Evolutionary conservation across 2,113 vertebrate species (phyloP), one percentile per base, ranked within the genome.

Genomic region (Semicossyphus pulcher): DNA sequence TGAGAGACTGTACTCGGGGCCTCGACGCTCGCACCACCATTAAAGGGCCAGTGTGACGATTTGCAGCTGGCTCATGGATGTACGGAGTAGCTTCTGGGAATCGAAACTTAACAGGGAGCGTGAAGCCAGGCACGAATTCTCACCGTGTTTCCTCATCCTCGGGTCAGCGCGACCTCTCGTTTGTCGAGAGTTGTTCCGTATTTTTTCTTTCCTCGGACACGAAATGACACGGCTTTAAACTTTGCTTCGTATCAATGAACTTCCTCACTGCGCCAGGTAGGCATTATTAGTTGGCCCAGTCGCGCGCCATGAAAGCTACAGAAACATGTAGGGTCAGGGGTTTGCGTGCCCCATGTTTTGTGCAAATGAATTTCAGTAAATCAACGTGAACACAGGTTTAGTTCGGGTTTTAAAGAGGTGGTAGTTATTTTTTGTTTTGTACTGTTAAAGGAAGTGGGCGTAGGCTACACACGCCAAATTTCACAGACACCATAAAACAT

Each of bases 61-160:
- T 2, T n/a, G 0, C 16, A 14, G 21, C 9, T 41, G 34, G 16
- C 16, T 26, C 16, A 5, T 25, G 29, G 8, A 16, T 2, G 16
- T 47, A 21, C 26, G 14, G n/a, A n/a, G n/a, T n/a, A 12, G 42
- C 23, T 54, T 47, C 47, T 1, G 21, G 61, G 56, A 91, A 91
- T 78, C 89, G 76, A 89, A 91, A 91, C 80, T 82, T 76, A 89
- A n/a, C 5, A 10, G 16, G 4, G 14, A 25, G 3, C 4, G 28
- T 2, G 26, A 4, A 25, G 20, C 36, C 15, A 12, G 29, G 16
- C 25, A 2, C 36, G 12, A 4, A 28, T 10, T 16, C 11, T 53
- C 21, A 0, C 9, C n/a, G 23, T 23, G 26, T 18, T 23, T 51
- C 21, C 18, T 52, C 15, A 1, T n/a, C 21, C 18, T 11, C 41